A percentile compares a stretch with the other conserved stretches of the same genome.
Evolutionary conservation across 2,888 invertebrate species (phyloP).

Genomic region (Syrista parreyssii): DNA sequence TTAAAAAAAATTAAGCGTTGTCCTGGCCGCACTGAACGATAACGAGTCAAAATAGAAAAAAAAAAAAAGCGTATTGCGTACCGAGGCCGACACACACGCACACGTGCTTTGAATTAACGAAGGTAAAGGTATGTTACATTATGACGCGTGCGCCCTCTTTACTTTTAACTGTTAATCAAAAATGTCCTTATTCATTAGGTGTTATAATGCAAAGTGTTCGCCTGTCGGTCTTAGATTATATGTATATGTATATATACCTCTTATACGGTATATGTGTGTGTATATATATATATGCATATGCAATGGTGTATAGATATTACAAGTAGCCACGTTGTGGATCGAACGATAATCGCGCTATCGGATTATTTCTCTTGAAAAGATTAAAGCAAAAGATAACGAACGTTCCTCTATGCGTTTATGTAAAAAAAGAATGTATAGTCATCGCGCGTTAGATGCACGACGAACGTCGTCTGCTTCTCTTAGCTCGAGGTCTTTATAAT

Average conservation of each 20-base stretch:
- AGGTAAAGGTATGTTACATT: slow-evolving; percentile 59
- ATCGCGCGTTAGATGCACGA: neutral
- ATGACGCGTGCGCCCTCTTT: slow-evolving; percentile 49
- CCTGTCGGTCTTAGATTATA: neutral
- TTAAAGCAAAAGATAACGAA: neutral
- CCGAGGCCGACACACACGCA: neutral
- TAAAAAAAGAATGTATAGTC: no score
- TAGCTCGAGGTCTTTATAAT: neutral
- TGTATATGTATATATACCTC: neutral
- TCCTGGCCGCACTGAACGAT: neutral
- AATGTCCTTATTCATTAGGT: neutral
- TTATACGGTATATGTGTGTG: neutral
- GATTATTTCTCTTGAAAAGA: neutral
- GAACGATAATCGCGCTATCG: neutral
- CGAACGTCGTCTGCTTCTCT: neutral
- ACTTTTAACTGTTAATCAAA: slow-evolving; percentile 30
- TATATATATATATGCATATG: neutral
- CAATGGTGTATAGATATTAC: neutral
- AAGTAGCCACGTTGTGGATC: neutral
- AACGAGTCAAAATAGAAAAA: neutral
- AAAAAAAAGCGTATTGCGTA: neutral
- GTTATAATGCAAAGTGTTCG: neutral
- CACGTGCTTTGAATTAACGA: slow-evolving; percentile 54
- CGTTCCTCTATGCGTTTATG: neutral
- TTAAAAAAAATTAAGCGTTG: neutral